phyloP scores from a whole-genome alignment of 2,113 vertebrate genomes.

The Ictalurus punctatus region DNA sequence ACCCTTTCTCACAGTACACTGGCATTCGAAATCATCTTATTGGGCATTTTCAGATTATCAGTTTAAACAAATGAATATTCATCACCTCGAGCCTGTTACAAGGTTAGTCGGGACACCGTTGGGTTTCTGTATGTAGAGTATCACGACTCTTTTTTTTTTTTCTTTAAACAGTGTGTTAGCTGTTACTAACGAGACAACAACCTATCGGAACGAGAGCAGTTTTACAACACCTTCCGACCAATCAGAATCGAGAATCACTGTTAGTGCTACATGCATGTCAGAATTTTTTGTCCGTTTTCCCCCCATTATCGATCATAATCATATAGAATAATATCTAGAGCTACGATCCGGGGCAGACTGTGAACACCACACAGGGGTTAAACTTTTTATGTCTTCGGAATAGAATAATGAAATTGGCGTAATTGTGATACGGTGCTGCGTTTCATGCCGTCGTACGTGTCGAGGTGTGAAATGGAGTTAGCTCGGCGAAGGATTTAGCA shows the following conservation, averaged over 20 bases:
- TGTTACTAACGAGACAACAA: too few species aligned
- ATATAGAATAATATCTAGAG: neutral
- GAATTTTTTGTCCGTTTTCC: neutral
- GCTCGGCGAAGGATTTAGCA: neutral
- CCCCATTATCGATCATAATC: neutral
- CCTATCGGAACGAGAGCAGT: too few species aligned
- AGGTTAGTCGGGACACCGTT: too few species aligned
- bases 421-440: neutral
- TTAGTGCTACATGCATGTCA: neutral
- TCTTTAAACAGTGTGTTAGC: too few species aligned
- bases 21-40: too few species aligned
- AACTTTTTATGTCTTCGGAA: neutral
- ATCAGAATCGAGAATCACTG: neutral
- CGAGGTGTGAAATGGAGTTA: slow-evolving; percentile 20
- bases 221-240: neutral
- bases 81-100: too few species aligned
- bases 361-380: neutral
- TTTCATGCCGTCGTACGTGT: neutral
- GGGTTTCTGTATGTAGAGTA: too few species aligned
- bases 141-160: too few species aligned
- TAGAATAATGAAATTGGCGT: neutral
- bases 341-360: neutral
- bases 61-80: too few species aligned
- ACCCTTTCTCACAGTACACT: too few species aligned
- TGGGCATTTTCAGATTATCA: too few species aligned